Conservation (phyloP, 1,140 invertebrate genomes). For the Ladona fulva region DNA sequence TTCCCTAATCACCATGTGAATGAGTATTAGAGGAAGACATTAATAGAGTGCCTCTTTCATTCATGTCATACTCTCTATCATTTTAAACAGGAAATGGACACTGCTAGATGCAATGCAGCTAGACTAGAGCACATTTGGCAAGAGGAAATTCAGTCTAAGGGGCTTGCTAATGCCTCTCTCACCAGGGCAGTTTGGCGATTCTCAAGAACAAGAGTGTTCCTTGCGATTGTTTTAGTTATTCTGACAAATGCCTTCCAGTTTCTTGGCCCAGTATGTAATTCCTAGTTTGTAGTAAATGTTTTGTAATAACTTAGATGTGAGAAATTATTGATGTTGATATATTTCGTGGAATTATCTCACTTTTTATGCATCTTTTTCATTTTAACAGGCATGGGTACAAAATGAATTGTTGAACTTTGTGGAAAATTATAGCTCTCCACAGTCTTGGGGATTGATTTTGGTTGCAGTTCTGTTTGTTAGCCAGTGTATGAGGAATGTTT, state of each 20-base stretch:
- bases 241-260: constrained; percentile 48
- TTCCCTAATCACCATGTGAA: background rate
- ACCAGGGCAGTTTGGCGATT: constrained; percentile 44
- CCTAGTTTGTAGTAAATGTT: background rate
- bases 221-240: constrained; percentile 43
- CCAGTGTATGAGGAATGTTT: constrained; percentile 21
- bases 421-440: constrained; percentile 18
- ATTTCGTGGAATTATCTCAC: too few relatives aligned
- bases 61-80: too few relatives aligned
- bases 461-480: constrained; percentile 18
- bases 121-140: constrained; percentile 41
- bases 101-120: background rate
- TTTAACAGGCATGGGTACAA: constrained; percentile 23
- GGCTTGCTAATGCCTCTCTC: constrained; percentile 39
- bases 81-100: background rate
- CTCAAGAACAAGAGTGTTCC: constrained; percentile 42
- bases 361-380: background rate
- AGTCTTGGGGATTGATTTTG: constrained; percentile 20
- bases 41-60: too few relatives aligned
- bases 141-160: constrained; percentile 36
- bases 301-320: background rate
- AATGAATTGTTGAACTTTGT: constrained; percentile 21
- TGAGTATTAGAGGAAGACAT: too few relatives aligned
- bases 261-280: constrained; percentile 46
- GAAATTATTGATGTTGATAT: constrained; percentile 16